Percentiles rank a stretch among this genome's conserved stretches.
Conservation (phyloP, 2,797 vertebrate species). For the Vespertilio murinus region DNA sequence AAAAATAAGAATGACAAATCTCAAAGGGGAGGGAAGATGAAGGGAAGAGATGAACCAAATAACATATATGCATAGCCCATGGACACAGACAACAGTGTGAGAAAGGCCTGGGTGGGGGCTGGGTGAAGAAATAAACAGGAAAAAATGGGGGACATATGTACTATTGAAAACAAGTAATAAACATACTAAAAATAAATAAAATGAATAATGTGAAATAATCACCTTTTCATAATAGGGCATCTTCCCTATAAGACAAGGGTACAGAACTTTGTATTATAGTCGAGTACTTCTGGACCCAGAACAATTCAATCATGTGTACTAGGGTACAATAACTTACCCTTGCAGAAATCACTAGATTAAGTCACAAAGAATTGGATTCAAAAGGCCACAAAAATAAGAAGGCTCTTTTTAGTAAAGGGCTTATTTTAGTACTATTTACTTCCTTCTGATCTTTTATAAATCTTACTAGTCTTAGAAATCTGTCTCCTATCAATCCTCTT, state of each 20-base stretch:
- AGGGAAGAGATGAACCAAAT: background rate
- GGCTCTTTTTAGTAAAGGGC: slow-evolving; percentile 55
- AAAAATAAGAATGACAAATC: background rate
- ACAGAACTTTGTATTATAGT: background rate
- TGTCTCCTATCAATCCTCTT: slow-evolving; percentile 23
- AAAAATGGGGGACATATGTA: background rate
- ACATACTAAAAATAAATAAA: background rate
- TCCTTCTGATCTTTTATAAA: slow-evolving; percentile 49
- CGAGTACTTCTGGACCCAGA: slow-evolving; percentile 35
- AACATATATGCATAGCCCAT: background rate
- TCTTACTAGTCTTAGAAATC: slow-evolving; percentile 44
- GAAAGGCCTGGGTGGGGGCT: background rate
- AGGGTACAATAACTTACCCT: slow-evolving; percentile 28
- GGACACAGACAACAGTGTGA: background rate
- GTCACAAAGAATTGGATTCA: slow-evolving; percentile 47
- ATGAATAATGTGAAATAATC: background rate
- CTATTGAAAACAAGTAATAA: background rate
- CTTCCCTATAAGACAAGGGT: background rate
- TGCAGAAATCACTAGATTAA: slow-evolving; percentile 45
- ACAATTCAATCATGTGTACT: slow-evolving; percentile 27
- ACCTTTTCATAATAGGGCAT: background rate
- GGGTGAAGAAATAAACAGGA: background rate
- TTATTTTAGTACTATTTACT: slow-evolving; percentile 56
- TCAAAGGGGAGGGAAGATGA: background rate
- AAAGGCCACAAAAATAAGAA: slow-evolving; percentile 35